These are phyloP conservation scores for Drosophila formosana DNA, from an alignment of 2,888 invertebrate genomes.

Conservation along the genomic window DNA sequence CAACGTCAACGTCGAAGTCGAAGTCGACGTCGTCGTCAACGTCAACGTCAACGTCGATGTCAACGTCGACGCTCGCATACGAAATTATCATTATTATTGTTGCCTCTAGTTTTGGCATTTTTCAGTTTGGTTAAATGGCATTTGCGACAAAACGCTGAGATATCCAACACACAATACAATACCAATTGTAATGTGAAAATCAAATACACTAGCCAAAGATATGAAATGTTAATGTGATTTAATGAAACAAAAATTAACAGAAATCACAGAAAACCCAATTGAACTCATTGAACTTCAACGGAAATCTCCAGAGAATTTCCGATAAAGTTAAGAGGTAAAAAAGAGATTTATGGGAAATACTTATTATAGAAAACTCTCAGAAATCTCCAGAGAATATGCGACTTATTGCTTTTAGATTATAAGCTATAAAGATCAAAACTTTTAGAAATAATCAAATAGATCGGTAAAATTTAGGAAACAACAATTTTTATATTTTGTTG, in stretches of 20 bases:
- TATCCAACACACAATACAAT: slow-evolving; percentile 12
- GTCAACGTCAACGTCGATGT: slow-evolving; percentile 20
- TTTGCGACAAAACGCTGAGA: slow-evolving; percentile 42
- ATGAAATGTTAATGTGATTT: neutral
- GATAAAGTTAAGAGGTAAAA: too few species aligned
- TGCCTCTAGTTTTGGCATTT: slow-evolving; percentile 55
- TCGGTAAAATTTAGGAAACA: too few species aligned
- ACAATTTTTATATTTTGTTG: too few species aligned
- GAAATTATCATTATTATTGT: slow-evolving; percentile 57
- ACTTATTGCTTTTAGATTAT: too few species aligned
- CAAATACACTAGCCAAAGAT: slow-evolving; percentile 17
- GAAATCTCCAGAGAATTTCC: neutral
- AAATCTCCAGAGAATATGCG: too few species aligned
- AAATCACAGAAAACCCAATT: neutral
- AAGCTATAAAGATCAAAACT: too few species aligned
- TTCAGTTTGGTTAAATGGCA: slow-evolving; percentile 57
- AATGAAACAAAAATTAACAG: neutral
- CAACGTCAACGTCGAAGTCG: slow-evolving; percentile 26
- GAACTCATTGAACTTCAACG: neutral
- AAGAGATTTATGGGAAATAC: too few species aligned
- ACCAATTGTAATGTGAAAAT: slow-evolving; percentile 12
- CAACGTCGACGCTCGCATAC: slow-evolving; percentile 40
- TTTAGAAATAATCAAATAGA: too few species aligned
- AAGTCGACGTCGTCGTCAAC: slow-evolving; percentile 10
- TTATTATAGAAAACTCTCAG: too few species aligned